Evolutionary conservation across 2,113 vertebrate genomes (phyloP), one percentile per base, ranked within the genome.

Genomic region (Anhinga rufa): DNA sequence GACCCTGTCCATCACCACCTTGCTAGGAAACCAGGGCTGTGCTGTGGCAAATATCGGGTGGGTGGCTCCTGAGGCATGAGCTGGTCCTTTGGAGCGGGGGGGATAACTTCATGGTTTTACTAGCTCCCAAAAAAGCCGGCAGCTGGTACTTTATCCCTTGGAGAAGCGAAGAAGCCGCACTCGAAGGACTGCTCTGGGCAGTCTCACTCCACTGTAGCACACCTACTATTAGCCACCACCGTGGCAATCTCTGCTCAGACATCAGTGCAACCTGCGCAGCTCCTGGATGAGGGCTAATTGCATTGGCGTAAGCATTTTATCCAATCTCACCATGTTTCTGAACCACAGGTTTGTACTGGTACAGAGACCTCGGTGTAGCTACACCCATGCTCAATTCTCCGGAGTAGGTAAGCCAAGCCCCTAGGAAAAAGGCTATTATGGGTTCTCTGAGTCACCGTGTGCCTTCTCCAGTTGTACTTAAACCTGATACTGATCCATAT

Each of bases 401-500:
- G 0, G 29, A 66, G 83, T 1, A 86, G 78, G 75, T 66, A 78
- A 94, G 89, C 66, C 92, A 90, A 94, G 74, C 32, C 94, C 75
- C 71, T 26, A 74, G 84, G 95, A 89, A 82, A 95, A 92, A 90
- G 82, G 62, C 71, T 91, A 66, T 94, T 91, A 92, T 13, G 38
- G 85, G 81, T 87, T 89, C 84, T 95, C 95, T 92, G 92, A 96
- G 94, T 91, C 92, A 94, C 64, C 4, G 1, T 29, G 66, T 48
- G 82, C 84, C 71, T 95, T 90, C 87, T 86, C 58, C 89, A 64
- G 40, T 64, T 81, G 54, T 93, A 62, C 68, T 90, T 91, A 86
- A 93, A 91, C 71, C 89, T 95, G 93, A 95, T 95, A 95, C 89
- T 58, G 78, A 94, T 90, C 94, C 96, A 96, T 86, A 95, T 46